phyloP scores from a whole-genome alignment of 1,140 invertebrate species.

The Bombyx mori region ASM3026992v2 NC_085131.1:391001-391500 shows the following conservation, averaged over 20 bases:
- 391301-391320: conserved; percentile 14
- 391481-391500: conserved; percentile 38
- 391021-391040: no score
- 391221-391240: background rate
- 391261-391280: conserved; percentile 28
- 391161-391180: conserved; percentile 35
- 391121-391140: background rate
- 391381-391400: conserved; percentile 30
- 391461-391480: conserved; percentile 20
- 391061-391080: no score
- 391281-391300: conserved; percentile 20
- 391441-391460: conserved; percentile 11
- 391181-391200: conserved; percentile 29
- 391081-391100: no score
- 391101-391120: no score
- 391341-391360: conserved; percentile 47
- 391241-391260: conserved; percentile 33
- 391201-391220: conserved; percentile 18
- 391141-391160: conserved; percentile 26
- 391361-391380: conserved; percentile 25
- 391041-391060: no score
- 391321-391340: conserved; percentile 31
- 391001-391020: no score
- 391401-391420: conserved; percentile 36
- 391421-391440: conserved; percentile 33